These are phyloP conservation scores for Dexiosoma caninum DNA, from an alignment of 2,888 invertebrate genomes.

Conservation along the genomic window DNA sequence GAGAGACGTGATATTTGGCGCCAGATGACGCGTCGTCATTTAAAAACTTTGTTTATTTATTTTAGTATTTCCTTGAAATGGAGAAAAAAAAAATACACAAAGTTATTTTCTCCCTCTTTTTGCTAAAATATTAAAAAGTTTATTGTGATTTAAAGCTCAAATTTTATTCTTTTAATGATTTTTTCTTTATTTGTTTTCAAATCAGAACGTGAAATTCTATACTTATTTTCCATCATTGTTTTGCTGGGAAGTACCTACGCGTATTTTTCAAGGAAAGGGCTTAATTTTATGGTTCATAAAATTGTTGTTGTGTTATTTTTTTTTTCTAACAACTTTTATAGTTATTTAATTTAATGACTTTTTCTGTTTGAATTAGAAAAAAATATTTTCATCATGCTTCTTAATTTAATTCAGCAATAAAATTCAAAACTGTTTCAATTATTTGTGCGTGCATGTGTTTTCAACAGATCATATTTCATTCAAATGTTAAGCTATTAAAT, in stretches of 20 bases:
- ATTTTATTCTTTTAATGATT: neutral
- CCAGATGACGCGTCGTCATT: slow-evolving; percentile 57
- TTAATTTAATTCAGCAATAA: neutral
- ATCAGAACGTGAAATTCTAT: neutral
- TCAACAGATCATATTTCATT: slow-evolving; percentile 11
- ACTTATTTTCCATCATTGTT: neutral
- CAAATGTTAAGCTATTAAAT: too few relatives aligned
- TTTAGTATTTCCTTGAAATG: slow-evolving; percentile 11
- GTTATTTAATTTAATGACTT: slow-evolving; percentile 33
- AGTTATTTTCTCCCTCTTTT: slow-evolving; percentile 1
- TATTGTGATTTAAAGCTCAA: neutral
- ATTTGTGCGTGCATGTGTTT: neutral
- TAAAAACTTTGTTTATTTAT: slow-evolving; percentile 31
- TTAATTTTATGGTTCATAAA: slow-evolving; percentile 40
- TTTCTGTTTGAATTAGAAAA: neutral
- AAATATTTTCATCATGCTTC: neutral
- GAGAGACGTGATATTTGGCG: slow-evolving; percentile 57
- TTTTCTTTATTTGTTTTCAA: neutral
- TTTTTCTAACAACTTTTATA: slow-evolving; percentile 13
- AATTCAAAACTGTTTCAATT: slow-evolving; percentile 34
- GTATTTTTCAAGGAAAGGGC: neutral
- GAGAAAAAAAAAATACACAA: slow-evolving; percentile 7
- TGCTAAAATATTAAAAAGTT: neutral
- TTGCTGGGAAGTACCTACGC: too few relatives aligned
- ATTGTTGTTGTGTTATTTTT: too few relatives aligned